Evolutionary conservation across 2,888 invertebrate species (phyloP).

Genomic region (Embidobia sp.): DNA sequence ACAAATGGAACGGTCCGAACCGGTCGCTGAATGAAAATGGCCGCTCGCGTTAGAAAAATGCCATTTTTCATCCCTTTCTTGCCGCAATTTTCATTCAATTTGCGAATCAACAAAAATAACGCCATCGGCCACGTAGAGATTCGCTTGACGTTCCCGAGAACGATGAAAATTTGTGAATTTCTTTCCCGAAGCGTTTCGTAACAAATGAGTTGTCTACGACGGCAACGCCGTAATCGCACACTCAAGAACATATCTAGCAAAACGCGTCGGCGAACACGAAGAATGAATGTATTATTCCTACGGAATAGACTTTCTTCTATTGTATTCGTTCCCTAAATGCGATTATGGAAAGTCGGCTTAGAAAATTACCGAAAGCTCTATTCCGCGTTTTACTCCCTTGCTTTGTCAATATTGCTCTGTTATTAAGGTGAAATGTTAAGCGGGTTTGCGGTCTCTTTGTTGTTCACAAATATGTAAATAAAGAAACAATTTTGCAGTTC

Average conservation of each 20-base stretch:
- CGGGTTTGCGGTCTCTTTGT: no score
- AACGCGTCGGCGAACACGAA: constrained; percentile 20
- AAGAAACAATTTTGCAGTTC: no score
- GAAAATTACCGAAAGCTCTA: not conserved
- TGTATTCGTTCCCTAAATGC: constrained; percentile 9
- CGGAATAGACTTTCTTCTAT: constrained; percentile 11
- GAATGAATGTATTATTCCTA: constrained; percentile 13
- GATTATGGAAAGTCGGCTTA: not conserved
- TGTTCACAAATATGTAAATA: no score
- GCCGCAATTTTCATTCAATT: not conserved
- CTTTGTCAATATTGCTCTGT: no score
- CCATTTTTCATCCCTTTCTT: not conserved
- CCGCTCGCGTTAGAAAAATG: not conserved
- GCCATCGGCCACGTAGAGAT: not conserved
- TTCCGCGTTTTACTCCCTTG: not conserved
- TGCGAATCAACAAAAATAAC: constrained; percentile 3
- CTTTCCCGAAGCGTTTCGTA: constrained; percentile 17
- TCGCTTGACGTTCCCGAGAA: not conserved
- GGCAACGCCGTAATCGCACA: constrained; percentile 10
- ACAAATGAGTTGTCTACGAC: constrained; percentile 28
- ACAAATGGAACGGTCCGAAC: constrained; percentile 8
- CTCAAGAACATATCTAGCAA: constrained; percentile 10
- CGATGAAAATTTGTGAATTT: constrained; percentile 15
- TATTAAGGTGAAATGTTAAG: no score
- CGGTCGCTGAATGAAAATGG: constrained; percentile 13